phyloP scores from a whole-genome alignment of 64 coral and sea anemone species.

The Montipora capricornis region DNA sequence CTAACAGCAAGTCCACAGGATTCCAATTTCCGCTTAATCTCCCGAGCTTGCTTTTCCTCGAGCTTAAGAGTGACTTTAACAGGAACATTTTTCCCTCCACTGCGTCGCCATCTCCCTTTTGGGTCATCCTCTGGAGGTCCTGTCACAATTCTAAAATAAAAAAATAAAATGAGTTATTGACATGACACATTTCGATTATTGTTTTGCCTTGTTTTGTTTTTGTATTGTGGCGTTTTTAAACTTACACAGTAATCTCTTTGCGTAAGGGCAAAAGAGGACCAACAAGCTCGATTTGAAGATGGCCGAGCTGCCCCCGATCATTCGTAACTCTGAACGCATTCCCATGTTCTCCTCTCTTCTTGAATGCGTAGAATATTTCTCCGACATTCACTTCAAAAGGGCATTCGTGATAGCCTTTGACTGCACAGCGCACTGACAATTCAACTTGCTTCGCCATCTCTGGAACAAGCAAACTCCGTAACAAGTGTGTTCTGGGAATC shows the following conservation, averaged over 20 bases:
- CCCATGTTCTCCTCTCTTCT: constrained; percentile 28
- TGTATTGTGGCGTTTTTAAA: constrained; percentile 17
- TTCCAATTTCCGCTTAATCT: constrained; percentile 16
- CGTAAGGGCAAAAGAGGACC: constrained; percentile 36
- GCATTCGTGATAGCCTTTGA: constrained; percentile 36
- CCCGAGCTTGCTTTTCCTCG: background rate
- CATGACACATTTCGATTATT: constrained; percentile 21
- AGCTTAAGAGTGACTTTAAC: constrained; percentile 21
- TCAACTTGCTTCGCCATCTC: constrained; percentile 11
- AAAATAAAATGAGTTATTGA: constrained; percentile 18
- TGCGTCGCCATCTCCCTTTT: constrained; percentile 20
- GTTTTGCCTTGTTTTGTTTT: background rate
- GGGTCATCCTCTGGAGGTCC: constrained; percentile 20
- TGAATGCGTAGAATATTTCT: constrained; percentile 24
- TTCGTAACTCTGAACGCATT: constrained; percentile 35
- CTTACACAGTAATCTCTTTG: constrained; percentile 20
- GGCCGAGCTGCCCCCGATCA: constrained; percentile 32
- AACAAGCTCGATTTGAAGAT: constrained; percentile 43
- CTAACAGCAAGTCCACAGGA: background rate
- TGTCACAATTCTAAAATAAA: constrained; percentile 26
- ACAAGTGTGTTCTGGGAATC: background rate
- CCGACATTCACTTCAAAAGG: constrained; percentile 11
- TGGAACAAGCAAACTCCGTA: background rate
- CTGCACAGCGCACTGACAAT: constrained; percentile 1
- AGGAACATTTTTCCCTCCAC: constrained; percentile 32